Evolutionary conservation across 1,140 invertebrate species (phyloP), one percentile per base, ranked within the genome.

Genomic region (Hestina assimilis): DNA sequence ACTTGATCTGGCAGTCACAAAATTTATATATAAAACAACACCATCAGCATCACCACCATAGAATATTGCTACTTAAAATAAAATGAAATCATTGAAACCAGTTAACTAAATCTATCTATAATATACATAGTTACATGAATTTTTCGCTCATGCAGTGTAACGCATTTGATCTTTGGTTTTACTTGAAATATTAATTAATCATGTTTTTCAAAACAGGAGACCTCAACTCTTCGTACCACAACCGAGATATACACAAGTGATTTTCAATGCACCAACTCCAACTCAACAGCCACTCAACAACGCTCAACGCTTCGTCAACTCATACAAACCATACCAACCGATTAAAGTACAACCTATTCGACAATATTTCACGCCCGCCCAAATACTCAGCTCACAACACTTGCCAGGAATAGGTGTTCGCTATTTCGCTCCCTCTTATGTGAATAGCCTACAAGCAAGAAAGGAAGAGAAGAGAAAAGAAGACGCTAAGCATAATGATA

Each of bases 161-260:
- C n/a, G n/a, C n/a, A n/a, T n/a, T n/a, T n/a, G n/a, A n/a, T n/a
- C n/a, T n/a, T n/a, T n/a, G n/a, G n/a, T n/a, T n/a, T n/a, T n/a
- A 6, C n/a, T 28, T 28, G 2, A 6, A 8, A 28, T 28, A 2
- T 28, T 1, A 28, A 7, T 40, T 14, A 41, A 19, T 40, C 35
- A 43, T 23, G 17, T 54, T 48, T 63, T 24, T 68, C 57, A 40
- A 45, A 33, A 48, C 76, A 87, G 83, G 78, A 68, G 79, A 63
- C 84, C 83, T 23, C 79, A 77, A 52, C 57, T 71, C 42, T 87
- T 85, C 69, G 63, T 74, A 43, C 80, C 83, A 52, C 82, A 84
- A 45, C 76, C 76, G 35, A 77, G 75, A 63, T 89, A 89, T 59
- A 89, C 88, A 0, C 72, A 88, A 45, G 58, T 89, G 15, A 59